Percentiles rank a stretch among this genome's conserved stretches.
phyloP scores from a whole-genome alignment of 1,140 invertebrate species.

The Drosophila biarmipes region DNA sequence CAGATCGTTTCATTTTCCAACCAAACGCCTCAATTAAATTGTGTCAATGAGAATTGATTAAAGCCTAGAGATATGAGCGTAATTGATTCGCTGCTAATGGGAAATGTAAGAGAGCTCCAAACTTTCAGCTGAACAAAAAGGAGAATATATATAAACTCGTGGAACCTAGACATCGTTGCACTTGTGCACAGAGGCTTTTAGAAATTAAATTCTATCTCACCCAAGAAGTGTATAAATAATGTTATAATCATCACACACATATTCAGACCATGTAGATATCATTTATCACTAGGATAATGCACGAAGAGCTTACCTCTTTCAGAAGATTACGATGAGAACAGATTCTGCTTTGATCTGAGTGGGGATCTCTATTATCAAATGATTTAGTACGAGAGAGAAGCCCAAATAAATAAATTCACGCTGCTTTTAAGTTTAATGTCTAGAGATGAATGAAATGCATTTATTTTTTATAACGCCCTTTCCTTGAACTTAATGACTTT shows the following conservation, averaged over 20 bases:
- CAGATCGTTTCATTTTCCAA: constrained; percentile 45
- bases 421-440: neutral
- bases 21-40: constrained; percentile 67
- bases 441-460: neutral
- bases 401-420: neutral
- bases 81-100: constrained; percentile 65
- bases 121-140: constrained; percentile 37
- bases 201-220: constrained; percentile 8
- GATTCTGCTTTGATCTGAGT: constrained; percentile 6
- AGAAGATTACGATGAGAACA: neutral
- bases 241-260: constrained; percentile 5
- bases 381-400: neutral
- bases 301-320: neutral
- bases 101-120: constrained; percentile 7
- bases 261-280: neutral
- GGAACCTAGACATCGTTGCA: neutral
- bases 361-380: neutral
- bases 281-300: neutral
- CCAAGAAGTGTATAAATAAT: constrained; percentile 25
- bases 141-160: neutral
- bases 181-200: neutral
- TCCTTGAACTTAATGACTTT: too few species aligned
- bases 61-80: constrained; percentile 56
- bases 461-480: neutral
- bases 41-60: constrained; percentile 80